Percentiles rank a stretch among this genome's conserved stretches.
Evolutionary conservation across 1,140 invertebrate species (phyloP).

Genomic region (Bombus waltoni): DNA sequence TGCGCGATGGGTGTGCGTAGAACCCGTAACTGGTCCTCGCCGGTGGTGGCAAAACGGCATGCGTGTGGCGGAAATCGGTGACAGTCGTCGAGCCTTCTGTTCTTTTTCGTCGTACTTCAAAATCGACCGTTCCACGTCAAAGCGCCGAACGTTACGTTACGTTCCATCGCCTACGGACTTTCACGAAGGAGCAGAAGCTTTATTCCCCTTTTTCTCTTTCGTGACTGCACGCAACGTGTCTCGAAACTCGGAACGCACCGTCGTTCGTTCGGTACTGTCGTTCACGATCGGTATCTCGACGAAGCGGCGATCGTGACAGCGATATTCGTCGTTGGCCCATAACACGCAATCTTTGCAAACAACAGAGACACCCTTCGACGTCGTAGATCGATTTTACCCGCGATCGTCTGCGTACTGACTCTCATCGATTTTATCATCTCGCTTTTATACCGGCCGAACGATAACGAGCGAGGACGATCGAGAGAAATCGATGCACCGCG

Average conservation of each 20-base stretch:
- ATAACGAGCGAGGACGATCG: not conserved
- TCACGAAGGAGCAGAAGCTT: not conserved
- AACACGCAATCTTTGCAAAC: conserved; percentile 56
- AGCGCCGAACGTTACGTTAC: not conserved
- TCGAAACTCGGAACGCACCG: too few species aligned
- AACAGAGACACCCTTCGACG: not conserved
- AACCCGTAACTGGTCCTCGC: conserved; percentile 22
- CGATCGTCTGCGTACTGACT: too few species aligned
- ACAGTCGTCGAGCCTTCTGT: not conserved
- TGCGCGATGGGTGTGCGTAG: conserved; percentile 28
- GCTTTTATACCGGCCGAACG: too few species aligned
- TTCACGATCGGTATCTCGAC: not conserved
- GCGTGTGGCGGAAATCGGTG: conserved; percentile 34
- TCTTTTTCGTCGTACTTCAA: not conserved
- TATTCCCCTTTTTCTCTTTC: not conserved
- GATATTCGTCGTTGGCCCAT: not conserved
- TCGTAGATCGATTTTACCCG: not conserved
- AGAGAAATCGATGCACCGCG: not conserved
- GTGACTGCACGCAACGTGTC: not conserved
- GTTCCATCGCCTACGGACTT: not conserved
- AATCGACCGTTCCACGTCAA: not conserved
- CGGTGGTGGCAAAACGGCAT: conserved; percentile 37
- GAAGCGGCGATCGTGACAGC: not conserved
- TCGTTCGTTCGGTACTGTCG: not conserved
- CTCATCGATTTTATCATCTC: too few species aligned